Percentiles rank a stretch among this genome's conserved stretches.
phyloP scores from a whole-genome alignment of 2,888 invertebrate genomes.

The Andrena praecox region DNA sequence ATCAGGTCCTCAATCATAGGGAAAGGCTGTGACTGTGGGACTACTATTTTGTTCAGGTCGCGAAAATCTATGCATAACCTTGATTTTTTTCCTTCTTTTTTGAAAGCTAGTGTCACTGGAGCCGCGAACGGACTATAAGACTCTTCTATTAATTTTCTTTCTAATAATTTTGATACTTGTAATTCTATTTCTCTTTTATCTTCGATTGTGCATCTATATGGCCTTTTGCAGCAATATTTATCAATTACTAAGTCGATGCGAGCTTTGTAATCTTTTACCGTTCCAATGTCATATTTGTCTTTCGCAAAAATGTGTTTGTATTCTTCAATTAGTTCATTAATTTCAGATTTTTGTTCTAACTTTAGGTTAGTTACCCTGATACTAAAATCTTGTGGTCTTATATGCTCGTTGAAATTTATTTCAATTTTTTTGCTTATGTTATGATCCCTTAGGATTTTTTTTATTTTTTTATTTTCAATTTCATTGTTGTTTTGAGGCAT shows the following conservation, averaged over 20 bases:
- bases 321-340: conserved; percentile 38
- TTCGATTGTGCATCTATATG: too few species aligned
- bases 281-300: conserved; percentile 66
- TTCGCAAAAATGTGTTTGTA: conserved; percentile 60
- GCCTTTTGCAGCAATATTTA: conserved; percentile 36
- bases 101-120: conserved; percentile 37
- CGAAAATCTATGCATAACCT: conserved; percentile 40
- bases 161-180: conserved; percentile 27
- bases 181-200: conserved; percentile 17
- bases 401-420: conserved; percentile 49
- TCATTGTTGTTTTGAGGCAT: background rate
- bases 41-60: conserved; percentile 65
- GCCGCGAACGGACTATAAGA: conserved; percentile 53
- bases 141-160: conserved; percentile 48
- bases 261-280: conserved; percentile 63
- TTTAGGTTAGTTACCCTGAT: conserved; percentile 52
- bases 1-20: conserved; percentile 27
- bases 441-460: background rate
- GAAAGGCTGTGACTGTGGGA: conserved; percentile 54
- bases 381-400: conserved; percentile 46
- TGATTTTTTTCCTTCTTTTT: conserved; percentile 22
- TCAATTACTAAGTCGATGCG: conserved; percentile 43
- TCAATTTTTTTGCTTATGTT: background rate
- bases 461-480: background rate
- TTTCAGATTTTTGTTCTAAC: conserved; percentile 10